A percentile compares a stretch with the other conserved stretches of the same genome.
These are phyloP conservation scores for Platorchestia sp. DNA, from an alignment of 1,140 invertebrate species.

Conservation along the genomic window DNA sequence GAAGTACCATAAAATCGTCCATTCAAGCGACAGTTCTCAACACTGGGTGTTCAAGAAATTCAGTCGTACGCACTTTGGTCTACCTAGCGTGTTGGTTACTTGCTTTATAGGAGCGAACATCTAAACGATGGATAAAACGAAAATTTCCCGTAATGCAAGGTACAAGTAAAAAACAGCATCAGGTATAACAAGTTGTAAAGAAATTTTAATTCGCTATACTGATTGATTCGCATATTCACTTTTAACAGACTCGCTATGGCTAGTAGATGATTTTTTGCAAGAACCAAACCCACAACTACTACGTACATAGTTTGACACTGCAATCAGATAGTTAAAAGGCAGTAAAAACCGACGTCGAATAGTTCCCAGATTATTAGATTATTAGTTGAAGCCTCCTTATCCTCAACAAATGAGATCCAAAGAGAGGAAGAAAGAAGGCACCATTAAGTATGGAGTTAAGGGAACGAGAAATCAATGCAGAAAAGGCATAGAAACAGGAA, in stretches of 20 bases:
- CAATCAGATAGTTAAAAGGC: background rate
- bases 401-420: no score
- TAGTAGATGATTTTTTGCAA: background rate
- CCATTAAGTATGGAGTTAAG: no score
- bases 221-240: background rate
- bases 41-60: background rate
- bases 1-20: background rate
- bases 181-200: no score
- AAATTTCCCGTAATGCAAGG: background rate
- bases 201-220: no score
- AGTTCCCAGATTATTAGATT: no score
- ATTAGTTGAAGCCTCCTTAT: no score
- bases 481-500: no score
- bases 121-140: background rate
- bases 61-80: no score
- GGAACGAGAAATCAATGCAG: no score
- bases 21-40: background rate
- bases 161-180: background rate
- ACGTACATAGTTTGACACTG: background rate
- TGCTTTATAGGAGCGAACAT: background rate
- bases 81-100: background rate
- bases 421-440: no score
- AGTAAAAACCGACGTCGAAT: background rate
- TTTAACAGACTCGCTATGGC: background rate
- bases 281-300: background rate